Percentiles rank a stretch among this genome's conserved stretches.
Evolutionary conservation across 2,888 invertebrate species (phyloP).

Genomic region (Criorhina ranunculi): DNA sequence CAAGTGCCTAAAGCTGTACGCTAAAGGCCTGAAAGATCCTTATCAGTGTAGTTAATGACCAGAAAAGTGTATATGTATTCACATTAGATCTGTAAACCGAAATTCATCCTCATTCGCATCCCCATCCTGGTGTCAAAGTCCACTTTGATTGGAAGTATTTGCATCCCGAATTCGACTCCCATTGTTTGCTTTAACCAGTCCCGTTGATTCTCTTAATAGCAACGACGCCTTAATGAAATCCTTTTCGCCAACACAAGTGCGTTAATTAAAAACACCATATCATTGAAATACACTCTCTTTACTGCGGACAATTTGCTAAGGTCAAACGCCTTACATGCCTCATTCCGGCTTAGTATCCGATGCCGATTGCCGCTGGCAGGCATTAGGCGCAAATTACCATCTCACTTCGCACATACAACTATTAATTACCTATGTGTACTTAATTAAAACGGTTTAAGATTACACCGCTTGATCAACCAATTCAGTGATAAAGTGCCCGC

Average conservation of each 20-base stretch:
- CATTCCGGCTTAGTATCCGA: constrained; percentile 16
- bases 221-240: neutral
- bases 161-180: too few species aligned
- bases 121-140: too few species aligned
- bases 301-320: constrained; percentile 62
- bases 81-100: too few species aligned
- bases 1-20: too few species aligned
- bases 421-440: constrained; percentile 77
- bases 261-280: constrained; percentile 40
- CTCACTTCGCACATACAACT: constrained; percentile 74
- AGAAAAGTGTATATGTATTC: too few species aligned
- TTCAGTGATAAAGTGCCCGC: constrained; percentile 68
- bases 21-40: too few species aligned
- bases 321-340: constrained; percentile 69
- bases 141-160: too few species aligned
- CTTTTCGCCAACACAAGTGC: constrained; percentile 29
- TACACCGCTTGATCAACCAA: constrained; percentile 70
- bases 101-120: too few species aligned
- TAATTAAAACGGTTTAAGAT: constrained; percentile 77
- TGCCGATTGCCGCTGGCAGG: constrained; percentile 38
- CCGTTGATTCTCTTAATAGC: neutral
- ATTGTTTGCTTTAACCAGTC: too few species aligned
- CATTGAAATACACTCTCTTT: constrained; percentile 35
- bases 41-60: too few species aligned
- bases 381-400: constrained; percentile 75